These are phyloP conservation scores for Phrynosoma blainvillii DNA, from an alignment of 2,113 vertebrate species.

Conservation along the genomic window DNA sequence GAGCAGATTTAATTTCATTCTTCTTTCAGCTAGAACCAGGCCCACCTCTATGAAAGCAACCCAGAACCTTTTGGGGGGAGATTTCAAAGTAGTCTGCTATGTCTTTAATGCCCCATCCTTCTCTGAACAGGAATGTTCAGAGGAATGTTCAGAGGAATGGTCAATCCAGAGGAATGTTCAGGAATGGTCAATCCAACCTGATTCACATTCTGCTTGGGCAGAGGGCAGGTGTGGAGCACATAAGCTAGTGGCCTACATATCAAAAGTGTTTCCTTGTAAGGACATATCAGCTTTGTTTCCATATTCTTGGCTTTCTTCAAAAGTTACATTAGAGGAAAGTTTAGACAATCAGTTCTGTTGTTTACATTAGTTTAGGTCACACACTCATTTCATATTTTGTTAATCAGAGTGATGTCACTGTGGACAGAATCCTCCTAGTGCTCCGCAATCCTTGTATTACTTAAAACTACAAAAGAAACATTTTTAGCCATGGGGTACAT, in stretches of 20 bases:
- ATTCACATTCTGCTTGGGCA: not conserved
- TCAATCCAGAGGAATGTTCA: too few relatives aligned
- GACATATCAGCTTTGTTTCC: not conserved
- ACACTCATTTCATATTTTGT: not conserved
- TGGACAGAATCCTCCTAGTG: too few relatives aligned
- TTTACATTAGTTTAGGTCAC: not conserved
- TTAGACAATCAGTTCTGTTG: not conserved
- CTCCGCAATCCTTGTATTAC: not conserved
- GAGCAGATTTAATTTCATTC: too few relatives aligned
- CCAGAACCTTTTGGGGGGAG: too few relatives aligned
- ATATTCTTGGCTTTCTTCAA: not conserved
- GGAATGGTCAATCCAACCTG: not conserved
- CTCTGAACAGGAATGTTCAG: not conserved
- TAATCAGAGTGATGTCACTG: not conserved
- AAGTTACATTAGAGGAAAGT: not conserved
- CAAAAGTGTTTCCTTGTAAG: not conserved
- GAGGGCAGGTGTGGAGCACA: not conserved
- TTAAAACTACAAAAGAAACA: not conserved
- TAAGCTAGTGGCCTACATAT: not conserved
- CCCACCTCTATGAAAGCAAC: too few relatives aligned
- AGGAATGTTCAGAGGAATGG: too few relatives aligned
- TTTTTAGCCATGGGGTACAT: not conserved
- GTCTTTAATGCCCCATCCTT: not conserved
- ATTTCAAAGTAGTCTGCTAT: not conserved
- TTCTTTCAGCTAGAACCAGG: too few relatives aligned